Conservation (phyloP, 2,888 invertebrate species). For the Hypomecis atomaria region DNA sequence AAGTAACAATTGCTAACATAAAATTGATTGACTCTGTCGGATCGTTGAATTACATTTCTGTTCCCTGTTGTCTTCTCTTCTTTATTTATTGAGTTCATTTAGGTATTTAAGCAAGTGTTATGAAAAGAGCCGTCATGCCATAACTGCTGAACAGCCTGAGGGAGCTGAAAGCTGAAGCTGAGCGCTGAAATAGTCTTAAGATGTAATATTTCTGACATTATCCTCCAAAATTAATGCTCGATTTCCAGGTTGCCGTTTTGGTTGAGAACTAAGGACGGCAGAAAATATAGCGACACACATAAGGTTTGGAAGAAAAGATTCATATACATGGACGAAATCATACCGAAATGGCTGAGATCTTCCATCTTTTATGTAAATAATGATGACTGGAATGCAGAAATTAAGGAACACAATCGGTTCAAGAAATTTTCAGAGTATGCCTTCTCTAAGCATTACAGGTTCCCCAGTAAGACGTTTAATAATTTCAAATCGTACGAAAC, state of each 20-base stretch:
- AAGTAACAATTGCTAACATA: no score
- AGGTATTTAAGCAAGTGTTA: no score
- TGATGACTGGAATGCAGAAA: slow-evolving; percentile 63
- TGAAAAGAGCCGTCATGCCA: no score
- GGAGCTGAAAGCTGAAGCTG: no score
- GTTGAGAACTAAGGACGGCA: slow-evolving; percentile 57
- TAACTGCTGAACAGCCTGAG: no score
- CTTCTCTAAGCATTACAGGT: slow-evolving; percentile 58
- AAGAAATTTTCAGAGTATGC: slow-evolving; percentile 62
- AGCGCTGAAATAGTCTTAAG: no score
- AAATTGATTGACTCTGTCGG: no score
- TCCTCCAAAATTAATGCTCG: background rate
- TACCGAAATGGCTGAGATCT: slow-evolving; percentile 62
- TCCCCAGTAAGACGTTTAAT: slow-evolving; percentile 16
- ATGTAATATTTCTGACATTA: no score
- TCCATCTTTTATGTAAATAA: slow-evolving; percentile 56
- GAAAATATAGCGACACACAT: slow-evolving; percentile 57
- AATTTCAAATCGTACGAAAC: slow-evolving; percentile 18
- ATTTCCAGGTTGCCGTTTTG: slow-evolving; percentile 60
- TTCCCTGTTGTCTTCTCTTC: no score
- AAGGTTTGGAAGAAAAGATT: slow-evolving; percentile 65
- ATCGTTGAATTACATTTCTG: no score
- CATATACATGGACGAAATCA: slow-evolving; percentile 64
- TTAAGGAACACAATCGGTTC: slow-evolving; percentile 53
- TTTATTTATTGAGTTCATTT: no score